Conservation (phyloP, 2,888 invertebrate genomes). For the Lapara coniferarum region DNA sequence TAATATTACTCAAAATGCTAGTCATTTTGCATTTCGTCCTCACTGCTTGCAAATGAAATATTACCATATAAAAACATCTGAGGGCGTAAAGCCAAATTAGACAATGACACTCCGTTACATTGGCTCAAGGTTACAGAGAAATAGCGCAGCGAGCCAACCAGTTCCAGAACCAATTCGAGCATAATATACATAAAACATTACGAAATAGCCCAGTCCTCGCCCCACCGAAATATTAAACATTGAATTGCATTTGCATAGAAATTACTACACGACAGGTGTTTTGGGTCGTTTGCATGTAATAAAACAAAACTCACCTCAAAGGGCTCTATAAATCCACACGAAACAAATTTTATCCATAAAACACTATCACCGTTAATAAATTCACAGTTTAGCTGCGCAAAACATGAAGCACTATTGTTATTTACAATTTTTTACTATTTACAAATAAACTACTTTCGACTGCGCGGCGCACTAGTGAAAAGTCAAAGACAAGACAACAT, state of each 20-base stretch:
- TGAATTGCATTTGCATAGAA: constrained; percentile 40
- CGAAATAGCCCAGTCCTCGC: constrained; percentile 40
- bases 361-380: constrained; percentile 54
- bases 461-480: constrained; percentile 55
- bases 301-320: constrained; percentile 27
- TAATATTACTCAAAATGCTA: background rate
- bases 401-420: constrained; percentile 51
- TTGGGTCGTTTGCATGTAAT: constrained; percentile 32
- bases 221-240: constrained; percentile 37
- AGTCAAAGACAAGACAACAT: constrained; percentile 25
- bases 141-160: constrained; percentile 47
- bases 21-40: background rate
- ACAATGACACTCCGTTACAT: constrained; percentile 56
- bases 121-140: constrained; percentile 61
- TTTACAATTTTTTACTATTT: constrained; percentile 74
- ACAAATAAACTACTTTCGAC: constrained; percentile 74
- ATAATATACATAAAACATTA: constrained; percentile 40
- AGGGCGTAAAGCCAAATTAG: constrained; percentile 55
- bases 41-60: background rate
- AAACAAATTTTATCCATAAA: constrained; percentile 56
- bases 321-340: constrained; percentile 44
- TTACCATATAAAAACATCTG: constrained; percentile 42
- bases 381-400: constrained; percentile 42
- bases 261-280: constrained; percentile 45
- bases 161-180: constrained; percentile 37